Base-by-base conservation (phyloP, 2,113 vertebrate genomes). In the Lathamus discolor region DNA sequence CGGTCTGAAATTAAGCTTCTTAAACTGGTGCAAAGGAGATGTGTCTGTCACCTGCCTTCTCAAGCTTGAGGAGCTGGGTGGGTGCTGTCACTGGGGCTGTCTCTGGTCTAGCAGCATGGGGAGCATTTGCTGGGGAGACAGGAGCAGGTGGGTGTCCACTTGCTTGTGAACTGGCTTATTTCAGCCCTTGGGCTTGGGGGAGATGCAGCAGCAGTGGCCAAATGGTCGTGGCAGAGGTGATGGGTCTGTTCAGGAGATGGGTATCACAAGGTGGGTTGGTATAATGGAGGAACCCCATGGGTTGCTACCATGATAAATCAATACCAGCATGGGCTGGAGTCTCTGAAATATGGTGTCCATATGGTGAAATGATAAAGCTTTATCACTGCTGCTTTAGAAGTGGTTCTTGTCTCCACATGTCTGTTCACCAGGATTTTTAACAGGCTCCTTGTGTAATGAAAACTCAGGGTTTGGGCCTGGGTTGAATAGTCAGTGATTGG, bases 181-280 rank as follows among this genome's bases (percentile, higher is more conserved):
- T 51, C 10, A 74, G 31, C 51, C 54, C 33, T 61, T 76, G 52
- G 29, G 6, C 39, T 77, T 24, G 4, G 25, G 55, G 23, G 4
- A 66, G 35, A 17, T 0, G 3, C 35, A 6, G 7, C 13, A 37
- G 73, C 0, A 0, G 51, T 43, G 52, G 51, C 24, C 46, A 85
- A 39, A 70, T 15, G 20, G 20, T 80, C 29, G 15, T 0, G 3
- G 69, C 23, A 59, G 20, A 72, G 17, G 20, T 33, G 46, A 5
- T 51, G 39, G 3, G 4, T 46, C 77, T 35, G 10, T 35, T 20
- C 9, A 18, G 54, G 72, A 18, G 20, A 55, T 4, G 39, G 2
- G 13, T 61, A 11, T 39, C 2, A 5, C 0, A 2, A 83, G 33
- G 25, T 67, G 41, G 41, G 41, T 13, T 1, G 0, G 6, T 68